These are phyloP conservation scores for Aricia artaxerxes DNA, from an alignment of 2,888 invertebrate genomes.

Conservation along the genomic window DNA sequence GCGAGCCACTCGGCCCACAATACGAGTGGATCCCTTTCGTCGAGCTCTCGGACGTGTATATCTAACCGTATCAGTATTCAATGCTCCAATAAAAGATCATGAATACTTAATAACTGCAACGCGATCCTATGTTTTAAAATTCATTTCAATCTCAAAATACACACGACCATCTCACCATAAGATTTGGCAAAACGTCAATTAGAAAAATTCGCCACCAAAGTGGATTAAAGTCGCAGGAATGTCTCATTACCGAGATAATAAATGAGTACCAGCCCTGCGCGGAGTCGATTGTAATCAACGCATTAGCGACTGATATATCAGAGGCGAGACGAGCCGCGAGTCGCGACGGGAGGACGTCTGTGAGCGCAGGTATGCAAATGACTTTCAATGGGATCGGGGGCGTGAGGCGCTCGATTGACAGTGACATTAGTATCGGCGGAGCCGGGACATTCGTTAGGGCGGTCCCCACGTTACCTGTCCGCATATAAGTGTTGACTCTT, in stretches of 20 bases:
- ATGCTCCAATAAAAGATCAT: slow-evolving; percentile 46
- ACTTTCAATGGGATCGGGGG: slow-evolving; percentile 74
- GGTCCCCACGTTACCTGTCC: slow-evolving; percentile 68
- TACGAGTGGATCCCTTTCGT: slow-evolving; percentile 70
- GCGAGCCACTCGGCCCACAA: slow-evolving; percentile 78
- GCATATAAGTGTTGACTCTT: slow-evolving; percentile 62
- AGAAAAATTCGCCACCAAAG: slow-evolving; percentile 12
- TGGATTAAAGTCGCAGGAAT: slow-evolving; percentile 47
- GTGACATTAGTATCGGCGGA: slow-evolving; percentile 68
- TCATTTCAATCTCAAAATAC: not conserved
- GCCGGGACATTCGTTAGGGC: slow-evolving; percentile 61
- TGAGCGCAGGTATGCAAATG: slow-evolving; percentile 73
- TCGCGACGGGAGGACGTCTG: slow-evolving; percentile 62
- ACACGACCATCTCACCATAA: not conserved
- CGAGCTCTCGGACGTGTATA: slow-evolving; percentile 69
- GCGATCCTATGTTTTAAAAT: slow-evolving; percentile 22
- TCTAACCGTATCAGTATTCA: slow-evolving; percentile 71
- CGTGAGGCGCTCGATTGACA: slow-evolving; percentile 74
- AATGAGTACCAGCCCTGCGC: slow-evolving; percentile 47
- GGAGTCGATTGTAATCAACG: slow-evolving; percentile 66
- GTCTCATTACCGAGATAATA: slow-evolving; percentile 36
- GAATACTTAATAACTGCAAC: slow-evolving; percentile 9
- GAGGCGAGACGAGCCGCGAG: slow-evolving; percentile 61
- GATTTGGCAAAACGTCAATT: slow-evolving; percentile 2
- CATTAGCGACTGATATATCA: slow-evolving; percentile 76